Base-by-base conservation (phyloP, 2,888 invertebrate species). In the Scrobipalpa costella region DNA sequence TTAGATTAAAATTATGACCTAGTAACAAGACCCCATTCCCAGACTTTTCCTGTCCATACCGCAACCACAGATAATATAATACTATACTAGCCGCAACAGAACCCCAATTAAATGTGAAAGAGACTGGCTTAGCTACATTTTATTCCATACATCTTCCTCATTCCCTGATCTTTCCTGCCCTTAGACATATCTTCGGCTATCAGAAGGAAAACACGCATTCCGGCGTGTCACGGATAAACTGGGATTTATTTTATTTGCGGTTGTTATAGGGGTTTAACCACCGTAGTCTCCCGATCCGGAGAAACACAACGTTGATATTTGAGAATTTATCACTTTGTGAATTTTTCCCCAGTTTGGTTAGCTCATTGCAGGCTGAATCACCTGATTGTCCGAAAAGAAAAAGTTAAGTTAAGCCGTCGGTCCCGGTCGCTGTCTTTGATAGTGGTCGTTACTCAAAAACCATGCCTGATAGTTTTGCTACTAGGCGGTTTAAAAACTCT, bases 161-260 rank as follows among this genome's bases (percentile, higher is more conserved):
- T 83, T 75, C 68, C 77, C 69, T 72, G 74, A 74, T 77, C 75
- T 83, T 90, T 90, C 90, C 90, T 55, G 19, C 49, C 82, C 71
- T 66, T 52, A 44, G 44, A 68, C 85, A 83, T 88, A 89, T 88
- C 90, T 87, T 75, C 73, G 81, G 81, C 81, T 89, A 89, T 89
- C 86, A 80, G 78, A 69, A 71, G 83, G 84, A 81, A 86, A 90
- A 80, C 83, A 90, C 85, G 77, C 76, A 86, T 90, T 90, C 90
- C 90, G 84, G 74, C 69, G 75, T 85, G 84, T 86, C 81, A 79
- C 73, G 75, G 72, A 71, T 21, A 76, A 73, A 68, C 71, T 75
- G 72, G 72, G 79, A 83, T 84, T 84, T 79, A 81, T 81, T 75
- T 69, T 65, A 69, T 66, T 68, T 67, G 67, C 69, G 67, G 68